phyloP scores from a whole-genome alignment of 2,113 vertebrate genomes.

The Oryctolagus cuniculus region mOryCun1.1 NC_091453.1:56428001-56428500 shows the following conservation, averaged over 20 bases:
- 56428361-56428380: neutral
- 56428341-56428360: neutral
- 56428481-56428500: neutral
- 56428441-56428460: neutral
- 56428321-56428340: neutral
- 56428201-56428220: neutral
- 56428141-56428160: neutral
- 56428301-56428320: neutral
- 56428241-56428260: neutral
- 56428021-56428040: neutral
- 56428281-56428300: neutral
- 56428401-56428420: neutral
- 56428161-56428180: neutral
- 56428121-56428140: neutral
- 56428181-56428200: neutral
- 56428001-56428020: conserved; percentile 1
- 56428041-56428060: neutral
- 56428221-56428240: neutral
- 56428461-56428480: neutral
- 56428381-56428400: neutral
- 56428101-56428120: neutral
- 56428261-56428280: neutral
- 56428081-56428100: conserved; percentile 11
- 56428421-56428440: neutral
- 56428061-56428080: conserved; percentile 36